phyloP scores from a whole-genome alignment of 2,888 invertebrate genomes.

The Melolontha melolontha region DNA sequence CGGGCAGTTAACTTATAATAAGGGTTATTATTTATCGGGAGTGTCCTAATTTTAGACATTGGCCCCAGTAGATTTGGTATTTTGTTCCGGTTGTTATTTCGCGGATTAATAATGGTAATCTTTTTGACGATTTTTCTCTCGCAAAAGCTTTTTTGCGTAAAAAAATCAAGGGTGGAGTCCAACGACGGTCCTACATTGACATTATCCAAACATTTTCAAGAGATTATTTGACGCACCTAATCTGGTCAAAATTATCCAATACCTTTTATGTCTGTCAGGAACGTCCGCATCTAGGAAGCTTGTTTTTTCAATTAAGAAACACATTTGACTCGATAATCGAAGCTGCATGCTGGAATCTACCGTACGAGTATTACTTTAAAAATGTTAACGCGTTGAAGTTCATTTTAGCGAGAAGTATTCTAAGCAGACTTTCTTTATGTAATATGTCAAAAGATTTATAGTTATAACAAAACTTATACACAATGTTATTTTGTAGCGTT shows the following conservation, averaged over 20 bases:
- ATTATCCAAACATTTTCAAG: conserved; percentile 9
- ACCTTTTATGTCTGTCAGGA: conserved; percentile 18
- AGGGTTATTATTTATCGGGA: too few relatives aligned
- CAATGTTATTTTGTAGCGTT: too few relatives aligned
- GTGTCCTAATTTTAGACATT: too few relatives aligned
- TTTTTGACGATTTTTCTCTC: conserved; percentile 13
- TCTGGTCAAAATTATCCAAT: conserved; percentile 20
- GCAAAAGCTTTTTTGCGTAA: conserved; percentile 18
- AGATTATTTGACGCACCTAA: conserved; percentile 7
- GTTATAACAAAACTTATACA: too few relatives aligned
- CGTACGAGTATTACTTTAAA: conserved; percentile 20
- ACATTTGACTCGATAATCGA: conserved; percentile 27
- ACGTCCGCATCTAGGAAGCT: conserved; percentile 2
- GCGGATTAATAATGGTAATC: neutral
- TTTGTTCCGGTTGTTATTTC: too few relatives aligned
- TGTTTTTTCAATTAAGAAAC: conserved; percentile 4
- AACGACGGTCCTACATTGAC: neutral
- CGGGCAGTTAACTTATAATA: too few relatives aligned
- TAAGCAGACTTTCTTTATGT: too few relatives aligned
- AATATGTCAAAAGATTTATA: too few relatives aligned
- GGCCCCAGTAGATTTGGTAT: too few relatives aligned
- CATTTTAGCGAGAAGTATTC: too few relatives aligned
- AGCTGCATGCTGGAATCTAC: conserved; percentile 24
- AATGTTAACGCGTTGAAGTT: too few relatives aligned
- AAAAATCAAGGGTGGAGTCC: neutral